Conservation (phyloP, 1,140 invertebrate species). For the Globodera ellingtonae region DNA sequence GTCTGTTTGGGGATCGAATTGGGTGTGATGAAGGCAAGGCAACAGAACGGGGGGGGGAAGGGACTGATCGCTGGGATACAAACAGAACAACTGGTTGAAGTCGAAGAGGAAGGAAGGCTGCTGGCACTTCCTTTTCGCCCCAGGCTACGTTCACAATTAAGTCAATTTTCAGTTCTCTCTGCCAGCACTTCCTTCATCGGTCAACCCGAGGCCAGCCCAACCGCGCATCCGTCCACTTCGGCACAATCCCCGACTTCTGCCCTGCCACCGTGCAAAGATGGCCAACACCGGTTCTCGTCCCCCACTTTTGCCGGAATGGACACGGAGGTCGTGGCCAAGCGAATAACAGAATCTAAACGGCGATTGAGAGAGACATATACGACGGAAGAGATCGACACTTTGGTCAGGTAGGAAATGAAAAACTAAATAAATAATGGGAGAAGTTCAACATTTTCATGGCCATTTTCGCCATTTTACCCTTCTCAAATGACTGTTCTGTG, state of each 20-base stretch:
- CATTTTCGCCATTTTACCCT: too few relatives aligned
- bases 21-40: not conserved
- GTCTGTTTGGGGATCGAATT: not conserved
- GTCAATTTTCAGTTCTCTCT: not conserved
- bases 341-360: conserved; percentile 35
- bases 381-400: conserved; percentile 42
- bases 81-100: too few relatives aligned
- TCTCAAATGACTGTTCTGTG: too few relatives aligned
- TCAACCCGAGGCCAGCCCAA: not conserved
- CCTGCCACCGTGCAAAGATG: not conserved
- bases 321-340: not conserved
- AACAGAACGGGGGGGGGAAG: not conserved
- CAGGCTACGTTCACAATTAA: not conserved
- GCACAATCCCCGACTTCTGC: not conserved
- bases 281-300: not conserved
- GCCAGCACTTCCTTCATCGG: conserved; percentile 7
- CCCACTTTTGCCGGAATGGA: not conserved
- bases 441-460: too few relatives aligned
- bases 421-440: not conserved
- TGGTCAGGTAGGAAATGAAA: conserved; percentile 30
- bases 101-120: too few relatives aligned
- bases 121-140: too few relatives aligned
- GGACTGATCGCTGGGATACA: too few relatives aligned
- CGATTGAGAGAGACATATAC: conserved; percentile 33
- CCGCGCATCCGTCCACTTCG: not conserved